Conservation (phyloP, 2,113 vertebrate species). For the Manacus vitellinus region DNA sequence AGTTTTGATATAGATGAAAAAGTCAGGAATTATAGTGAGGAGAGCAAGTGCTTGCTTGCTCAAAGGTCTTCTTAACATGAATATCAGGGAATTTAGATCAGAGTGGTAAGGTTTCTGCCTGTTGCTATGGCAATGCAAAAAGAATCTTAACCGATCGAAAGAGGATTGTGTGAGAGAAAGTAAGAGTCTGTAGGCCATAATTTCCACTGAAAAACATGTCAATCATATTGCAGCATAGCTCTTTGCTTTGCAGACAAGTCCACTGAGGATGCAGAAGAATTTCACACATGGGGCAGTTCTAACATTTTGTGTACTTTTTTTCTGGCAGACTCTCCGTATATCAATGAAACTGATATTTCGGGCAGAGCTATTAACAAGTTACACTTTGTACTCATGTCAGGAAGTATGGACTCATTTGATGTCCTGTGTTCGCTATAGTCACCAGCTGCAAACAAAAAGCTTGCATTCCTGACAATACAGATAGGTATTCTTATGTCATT, state of each 20-base stretch:
- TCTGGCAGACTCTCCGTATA: not conserved
- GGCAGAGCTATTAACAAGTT: not conserved
- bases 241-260: not conserved
- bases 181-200: not conserved
- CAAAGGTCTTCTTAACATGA: not conserved
- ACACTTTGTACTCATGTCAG: not conserved
- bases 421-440: not conserved
- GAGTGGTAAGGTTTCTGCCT: not conserved
- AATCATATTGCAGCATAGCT: not conserved
- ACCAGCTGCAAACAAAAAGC: not conserved
- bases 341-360: not conserved
- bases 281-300: not conserved
- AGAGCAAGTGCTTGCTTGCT: not conserved
- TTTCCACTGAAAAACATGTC: not conserved
- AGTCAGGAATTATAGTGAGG: not conserved
- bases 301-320: not conserved
- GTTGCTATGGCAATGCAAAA: slow-evolving; percentile 16
- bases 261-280: not conserved
- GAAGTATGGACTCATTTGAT: not conserved
- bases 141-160: not conserved
- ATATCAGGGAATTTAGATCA: not conserved
- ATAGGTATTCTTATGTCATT: not conserved
- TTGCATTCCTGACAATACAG: not conserved
- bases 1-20: not conserved
- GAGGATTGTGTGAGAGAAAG: not conserved